Percentiles rank a stretch among this genome's conserved stretches.
These are phyloP conservation scores for Graptemys geographica DNA, from an alignment of 2,797 vertebrate genomes.

Conservation along the genomic window DNA sequence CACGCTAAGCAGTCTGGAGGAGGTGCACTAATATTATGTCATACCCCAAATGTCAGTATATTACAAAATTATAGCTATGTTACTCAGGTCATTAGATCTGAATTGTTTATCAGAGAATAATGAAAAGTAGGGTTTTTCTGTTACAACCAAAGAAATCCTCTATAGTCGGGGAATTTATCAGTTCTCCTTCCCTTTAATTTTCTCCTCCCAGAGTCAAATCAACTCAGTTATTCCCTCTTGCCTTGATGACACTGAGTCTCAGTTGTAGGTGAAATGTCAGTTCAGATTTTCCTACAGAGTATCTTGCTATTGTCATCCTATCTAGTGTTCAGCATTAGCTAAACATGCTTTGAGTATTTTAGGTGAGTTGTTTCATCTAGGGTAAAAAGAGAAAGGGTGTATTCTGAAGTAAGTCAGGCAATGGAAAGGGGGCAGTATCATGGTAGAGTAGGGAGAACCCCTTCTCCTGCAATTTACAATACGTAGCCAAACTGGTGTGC, in stretches of 20 bases:
- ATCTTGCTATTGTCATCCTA: background rate
- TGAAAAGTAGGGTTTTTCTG: background rate
- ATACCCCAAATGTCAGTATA: conserved; percentile 15
- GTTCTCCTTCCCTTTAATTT: conserved; percentile 14
- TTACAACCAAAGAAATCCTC: conserved; percentile 58
- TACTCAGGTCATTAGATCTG: conserved; percentile 45
- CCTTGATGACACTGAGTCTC: background rate
- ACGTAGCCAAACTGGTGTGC: rapidly evolving
- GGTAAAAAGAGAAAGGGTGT: background rate
- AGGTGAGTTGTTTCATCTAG: rapidly evolving
- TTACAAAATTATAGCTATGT: conserved; percentile 37
- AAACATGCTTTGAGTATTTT: background rate
- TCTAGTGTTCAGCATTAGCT: background rate
- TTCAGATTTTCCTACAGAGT: background rate
- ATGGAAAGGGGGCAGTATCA: background rate
- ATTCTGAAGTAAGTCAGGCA: background rate
- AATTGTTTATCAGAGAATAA: conserved; percentile 22
- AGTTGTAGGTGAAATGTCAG: background rate
- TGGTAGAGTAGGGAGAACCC: background rate
- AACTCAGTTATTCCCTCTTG: conserved; percentile 11
- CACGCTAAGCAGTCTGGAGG: conserved; percentile 7
- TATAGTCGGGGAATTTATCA: conserved; percentile 4
- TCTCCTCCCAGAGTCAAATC: background rate
- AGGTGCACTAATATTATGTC: background rate
- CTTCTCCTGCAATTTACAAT: rapidly evolving